These are phyloP conservation scores for Rhynchopsitta pachyrhyncha DNA, from an alignment of 2,113 vertebrate species.

Conservation along the genomic window DNA sequence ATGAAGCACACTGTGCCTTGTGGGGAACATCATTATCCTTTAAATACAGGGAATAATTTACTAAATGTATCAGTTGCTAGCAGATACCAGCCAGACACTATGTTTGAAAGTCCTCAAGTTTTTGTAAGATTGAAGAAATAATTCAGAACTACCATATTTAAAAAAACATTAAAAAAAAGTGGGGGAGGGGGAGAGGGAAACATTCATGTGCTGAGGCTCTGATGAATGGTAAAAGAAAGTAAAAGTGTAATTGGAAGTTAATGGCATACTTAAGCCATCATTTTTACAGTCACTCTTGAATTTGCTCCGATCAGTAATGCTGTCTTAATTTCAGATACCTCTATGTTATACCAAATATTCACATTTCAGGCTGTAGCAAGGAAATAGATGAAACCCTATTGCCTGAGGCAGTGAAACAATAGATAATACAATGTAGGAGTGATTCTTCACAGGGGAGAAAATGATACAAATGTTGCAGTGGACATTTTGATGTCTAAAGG, in stretches of 20 bases:
- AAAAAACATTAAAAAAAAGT: neutral
- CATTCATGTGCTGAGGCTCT: neutral
- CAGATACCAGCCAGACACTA: neutral
- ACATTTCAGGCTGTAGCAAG: neutral
- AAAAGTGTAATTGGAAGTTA: neutral
- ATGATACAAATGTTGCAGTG: neutral
- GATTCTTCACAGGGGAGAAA: neutral
- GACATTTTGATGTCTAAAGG: neutral
- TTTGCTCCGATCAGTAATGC: neutral
- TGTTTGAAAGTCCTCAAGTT: neutral
- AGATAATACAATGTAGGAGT: neutral
- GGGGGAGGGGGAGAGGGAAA: fast-evolving
- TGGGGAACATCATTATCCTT: neutral
- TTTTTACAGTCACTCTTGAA: neutral
- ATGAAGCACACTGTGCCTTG: neutral
- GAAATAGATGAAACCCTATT: neutral
- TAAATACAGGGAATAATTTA: constrained; percentile 12
- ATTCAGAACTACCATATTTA: neutral
- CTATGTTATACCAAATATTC: neutral
- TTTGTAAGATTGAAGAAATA: neutral
- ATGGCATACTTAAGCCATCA: neutral
- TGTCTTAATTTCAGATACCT: neutral
- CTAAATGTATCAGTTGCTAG: neutral
- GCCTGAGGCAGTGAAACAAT: neutral
- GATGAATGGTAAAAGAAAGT: neutral